phyloP scores from a whole-genome alignment of 1,140 invertebrate genomes.

The Thaumatotibia leucotreta region DNA sequence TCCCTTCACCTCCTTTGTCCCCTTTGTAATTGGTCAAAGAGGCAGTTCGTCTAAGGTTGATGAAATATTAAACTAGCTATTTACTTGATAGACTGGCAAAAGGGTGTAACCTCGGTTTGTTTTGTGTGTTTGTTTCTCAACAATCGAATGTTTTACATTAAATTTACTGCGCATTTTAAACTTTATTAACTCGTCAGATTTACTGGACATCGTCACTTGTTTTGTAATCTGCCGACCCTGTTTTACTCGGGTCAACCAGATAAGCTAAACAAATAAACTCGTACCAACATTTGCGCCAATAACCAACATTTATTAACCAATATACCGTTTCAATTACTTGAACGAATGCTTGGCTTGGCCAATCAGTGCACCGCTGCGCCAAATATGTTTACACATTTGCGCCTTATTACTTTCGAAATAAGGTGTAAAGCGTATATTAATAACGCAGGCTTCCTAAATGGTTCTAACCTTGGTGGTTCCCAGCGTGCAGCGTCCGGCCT shows the following conservation, averaged over 20 bases:
- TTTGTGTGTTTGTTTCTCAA: no score
- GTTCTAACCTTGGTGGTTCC: slow-evolving; percentile 79
- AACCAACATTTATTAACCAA: neutral
- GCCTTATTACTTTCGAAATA: neutral
- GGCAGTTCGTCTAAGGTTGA: neutral
- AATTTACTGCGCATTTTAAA: neutral
- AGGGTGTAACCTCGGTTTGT: no score
- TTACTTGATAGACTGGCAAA: no score
- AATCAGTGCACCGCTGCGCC: neutral
- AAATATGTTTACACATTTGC: neutral
- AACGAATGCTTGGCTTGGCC: neutral
- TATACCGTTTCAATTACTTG: neutral
- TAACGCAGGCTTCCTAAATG: neutral
- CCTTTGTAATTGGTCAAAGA: no score
- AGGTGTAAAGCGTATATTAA: neutral
- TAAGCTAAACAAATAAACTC: neutral
- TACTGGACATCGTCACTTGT: neutral
- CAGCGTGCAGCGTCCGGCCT: slow-evolving; percentile 72
- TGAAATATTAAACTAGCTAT: no score
- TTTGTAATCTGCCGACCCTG: neutral
- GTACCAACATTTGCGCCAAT: neutral
- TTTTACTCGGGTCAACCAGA: neutral
- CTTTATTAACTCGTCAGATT: neutral
- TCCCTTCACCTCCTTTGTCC: neutral
- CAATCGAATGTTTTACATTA: neutral